Evolutionary conservation across 2,113 vertebrate species (phyloP).

Genomic region (mouse (Mus musculus)): DNA sequence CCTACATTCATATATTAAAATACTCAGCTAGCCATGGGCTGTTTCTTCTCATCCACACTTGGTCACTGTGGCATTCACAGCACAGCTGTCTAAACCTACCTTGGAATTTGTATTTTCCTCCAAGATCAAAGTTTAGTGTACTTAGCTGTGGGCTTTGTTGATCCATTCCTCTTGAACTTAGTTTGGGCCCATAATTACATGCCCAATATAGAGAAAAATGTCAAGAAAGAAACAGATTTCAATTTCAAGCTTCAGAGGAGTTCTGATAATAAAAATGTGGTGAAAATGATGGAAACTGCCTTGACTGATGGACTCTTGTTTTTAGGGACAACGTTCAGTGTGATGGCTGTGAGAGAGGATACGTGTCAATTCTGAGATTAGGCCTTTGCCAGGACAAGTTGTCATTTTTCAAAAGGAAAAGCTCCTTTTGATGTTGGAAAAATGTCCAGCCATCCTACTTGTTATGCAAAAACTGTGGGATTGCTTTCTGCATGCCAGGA

Average conservation of each 20-base stretch:
- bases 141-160: conserved; percentile 78
- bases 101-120: conserved; percentile 76
- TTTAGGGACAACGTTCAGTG: conserved; percentile 59
- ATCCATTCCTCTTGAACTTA: conserved; percentile 74
- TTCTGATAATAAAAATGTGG: conserved; percentile 79
- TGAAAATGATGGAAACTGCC: conserved; percentile 72
- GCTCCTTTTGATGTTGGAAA: conserved; percentile 73
- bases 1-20: conserved; percentile 39
- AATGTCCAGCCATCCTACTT: conserved; percentile 76
- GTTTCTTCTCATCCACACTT: conserved; percentile 53
- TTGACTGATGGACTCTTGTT: conserved; percentile 70
- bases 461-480: conserved; percentile 78
- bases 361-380: conserved; percentile 57
- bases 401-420: conserved; percentile 68
- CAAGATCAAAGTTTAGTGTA: conserved; percentile 78
- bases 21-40: conserved; percentile 42
- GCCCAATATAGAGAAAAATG: conserved; percentile 79
- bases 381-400: conserved; percentile 65
- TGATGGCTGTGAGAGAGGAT: conserved; percentile 57
- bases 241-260: conserved; percentile 80
- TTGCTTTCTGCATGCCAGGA: conserved; percentile 80
- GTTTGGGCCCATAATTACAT: conserved; percentile 77
- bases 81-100: conserved; percentile 76
- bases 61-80: conserved; percentile 63
- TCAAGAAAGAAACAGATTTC: conserved; percentile 79